Percentiles rank a stretch among this genome's conserved stretches.
Conservation (phyloP, 2,113 vertebrate genomes). For the Tamias sibiricus region DNA sequence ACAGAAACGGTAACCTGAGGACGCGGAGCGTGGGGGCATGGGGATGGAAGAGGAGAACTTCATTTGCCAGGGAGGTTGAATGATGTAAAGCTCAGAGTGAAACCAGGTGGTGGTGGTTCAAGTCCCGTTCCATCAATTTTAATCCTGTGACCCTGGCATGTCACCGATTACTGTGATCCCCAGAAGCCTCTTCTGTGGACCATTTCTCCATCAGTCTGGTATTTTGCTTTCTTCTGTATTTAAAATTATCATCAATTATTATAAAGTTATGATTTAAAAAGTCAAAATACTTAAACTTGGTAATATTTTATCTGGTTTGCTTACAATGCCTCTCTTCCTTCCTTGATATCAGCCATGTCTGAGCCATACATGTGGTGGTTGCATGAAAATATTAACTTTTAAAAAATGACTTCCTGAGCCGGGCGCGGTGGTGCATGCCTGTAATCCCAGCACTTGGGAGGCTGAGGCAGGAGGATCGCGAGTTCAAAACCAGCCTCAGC, state of each 20-base stretch:
- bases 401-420: background rate
- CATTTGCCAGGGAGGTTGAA: background rate
- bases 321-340: background rate
- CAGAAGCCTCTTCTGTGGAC: background rate
- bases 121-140: background rate
- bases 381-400: background rate
- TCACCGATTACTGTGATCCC: background rate
- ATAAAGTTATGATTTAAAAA: background rate
- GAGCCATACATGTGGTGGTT: background rate
- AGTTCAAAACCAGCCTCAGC: too few species aligned
- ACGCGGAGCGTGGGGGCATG: fast-evolving
- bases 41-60: background rate
- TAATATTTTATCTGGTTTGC: background rate
- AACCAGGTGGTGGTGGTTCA: background rate
- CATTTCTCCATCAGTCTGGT: background rate
- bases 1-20: background rate
- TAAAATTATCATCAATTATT: background rate
- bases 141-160: background rate
- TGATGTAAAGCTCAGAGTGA: background rate
- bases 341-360: background rate
- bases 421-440: too few species aligned
- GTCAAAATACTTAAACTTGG: background rate
- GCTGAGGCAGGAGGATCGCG: too few species aligned
- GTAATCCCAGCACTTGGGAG: too few species aligned
- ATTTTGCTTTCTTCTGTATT: background rate